Evolutionary conservation across 2,888 invertebrate species (phyloP).

Genomic region (Diloba caeruleocephala): DNA sequence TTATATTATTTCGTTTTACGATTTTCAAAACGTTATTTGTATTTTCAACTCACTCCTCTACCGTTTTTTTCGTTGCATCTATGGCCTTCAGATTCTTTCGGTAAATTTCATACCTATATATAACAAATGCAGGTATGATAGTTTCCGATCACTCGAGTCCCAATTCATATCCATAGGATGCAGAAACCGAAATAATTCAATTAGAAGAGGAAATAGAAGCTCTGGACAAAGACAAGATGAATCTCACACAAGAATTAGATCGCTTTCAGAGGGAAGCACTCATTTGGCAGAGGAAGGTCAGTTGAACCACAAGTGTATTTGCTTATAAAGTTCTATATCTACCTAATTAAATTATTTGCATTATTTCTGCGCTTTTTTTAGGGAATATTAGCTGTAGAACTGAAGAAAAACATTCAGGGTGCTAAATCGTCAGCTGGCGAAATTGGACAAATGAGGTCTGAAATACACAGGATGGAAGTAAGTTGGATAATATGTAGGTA

Average conservation of each 20-base stretch:
- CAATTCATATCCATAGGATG: slow-evolving; percentile 80
- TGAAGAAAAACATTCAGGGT: slow-evolving; percentile 91
- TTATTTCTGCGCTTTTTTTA: slow-evolving; percentile 44
- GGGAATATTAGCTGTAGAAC: slow-evolving; percentile 91
- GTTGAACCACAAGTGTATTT: neutral
- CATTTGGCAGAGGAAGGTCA: slow-evolving; percentile 94
- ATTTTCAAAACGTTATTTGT: too few relatives aligned
- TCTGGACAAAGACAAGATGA: slow-evolving; percentile 91
- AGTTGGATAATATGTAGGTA: slow-evolving; percentile 28
- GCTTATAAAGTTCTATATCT: too few relatives aligned
- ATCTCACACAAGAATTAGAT: slow-evolving; percentile 90
- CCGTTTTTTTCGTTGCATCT: too few relatives aligned
- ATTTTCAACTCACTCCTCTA: too few relatives aligned
- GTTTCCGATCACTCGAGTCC: neutral
- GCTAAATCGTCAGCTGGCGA: slow-evolving; percentile 92
- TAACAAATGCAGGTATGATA: too few relatives aligned
- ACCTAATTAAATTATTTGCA: too few relatives aligned
- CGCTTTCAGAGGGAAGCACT: slow-evolving; percentile 91
- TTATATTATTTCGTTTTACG: too few relatives aligned
- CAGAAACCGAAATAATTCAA: slow-evolving; percentile 91
- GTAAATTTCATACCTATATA: too few relatives aligned
- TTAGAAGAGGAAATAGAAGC: slow-evolving; percentile 91
- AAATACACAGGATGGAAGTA: slow-evolving; percentile 96
- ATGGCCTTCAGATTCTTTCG: too few relatives aligned
- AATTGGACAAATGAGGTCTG: slow-evolving; percentile 92